These are phyloP conservation scores for Hypothenemus hampei DNA, from an alignment of 1,140 invertebrate genomes.

Conservation along the genomic window DNA sequence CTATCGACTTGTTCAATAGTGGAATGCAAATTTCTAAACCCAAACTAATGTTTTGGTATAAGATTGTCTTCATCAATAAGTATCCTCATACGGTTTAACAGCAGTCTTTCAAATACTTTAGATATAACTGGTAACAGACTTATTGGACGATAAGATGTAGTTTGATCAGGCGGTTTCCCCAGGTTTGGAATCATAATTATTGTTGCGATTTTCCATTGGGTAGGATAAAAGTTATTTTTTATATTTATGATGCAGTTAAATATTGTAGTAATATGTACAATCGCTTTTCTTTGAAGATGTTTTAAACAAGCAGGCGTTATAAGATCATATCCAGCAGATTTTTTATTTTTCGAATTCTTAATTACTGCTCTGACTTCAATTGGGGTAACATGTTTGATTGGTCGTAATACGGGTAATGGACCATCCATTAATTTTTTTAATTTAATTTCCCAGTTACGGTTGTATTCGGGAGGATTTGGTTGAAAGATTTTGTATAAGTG, in stretches of 20 bases:
- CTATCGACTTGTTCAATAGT: conserved; percentile 35
- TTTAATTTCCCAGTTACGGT: no score
- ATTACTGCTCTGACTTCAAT: no score
- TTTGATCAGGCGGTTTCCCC: background rate
- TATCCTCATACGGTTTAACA: background rate
- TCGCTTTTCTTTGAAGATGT: background rate
- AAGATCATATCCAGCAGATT: background rate
- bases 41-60: conserved; percentile 36
- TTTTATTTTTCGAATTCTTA: no score
- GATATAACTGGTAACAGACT: background rate
- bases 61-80: background rate
- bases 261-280: background rate
- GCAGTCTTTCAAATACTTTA: conserved; percentile 1
- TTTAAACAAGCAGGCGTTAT: background rate
- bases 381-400: no score
- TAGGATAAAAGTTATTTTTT: background rate
- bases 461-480: background rate
- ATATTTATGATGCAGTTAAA: background rate
- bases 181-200: background rate
- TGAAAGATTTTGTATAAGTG: background rate
- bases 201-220: background rate
- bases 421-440: no score
- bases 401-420: no score
- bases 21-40: conserved; percentile 37
- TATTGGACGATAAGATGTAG: background rate